phyloP scores from a whole-genome alignment of 2,113 vertebrate species.

The Toxostoma redivivum region DNA sequence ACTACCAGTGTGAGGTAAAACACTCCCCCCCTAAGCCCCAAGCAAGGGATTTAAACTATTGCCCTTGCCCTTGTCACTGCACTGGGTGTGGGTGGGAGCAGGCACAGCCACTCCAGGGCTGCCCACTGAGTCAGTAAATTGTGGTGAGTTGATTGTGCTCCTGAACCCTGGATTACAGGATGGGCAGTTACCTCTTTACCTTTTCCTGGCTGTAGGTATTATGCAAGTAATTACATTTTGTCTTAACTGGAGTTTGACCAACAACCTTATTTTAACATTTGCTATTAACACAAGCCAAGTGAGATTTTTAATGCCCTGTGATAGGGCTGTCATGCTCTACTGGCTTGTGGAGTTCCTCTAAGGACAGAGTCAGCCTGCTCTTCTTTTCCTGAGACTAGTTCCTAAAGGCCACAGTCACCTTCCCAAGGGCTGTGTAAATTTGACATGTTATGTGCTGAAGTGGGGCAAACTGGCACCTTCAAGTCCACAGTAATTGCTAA shows the following conservation, averaged over 20 bases:
- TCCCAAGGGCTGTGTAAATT: neutral
- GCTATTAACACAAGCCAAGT: neutral
- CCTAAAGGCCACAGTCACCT: neutral
- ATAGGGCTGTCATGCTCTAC: neutral
- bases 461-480: neutral
- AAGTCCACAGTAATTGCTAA: neutral
- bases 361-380: neutral
- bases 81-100: neutral
- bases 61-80: neutral
- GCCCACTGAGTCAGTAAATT: neutral
- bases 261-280: neutral
- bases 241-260: neutral
- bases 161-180: neutral
- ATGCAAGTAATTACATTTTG: neutral
- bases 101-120: neutral
- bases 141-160: neutral
- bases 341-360: neutral
- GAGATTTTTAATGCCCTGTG: neutral
- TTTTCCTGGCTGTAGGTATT: neutral
- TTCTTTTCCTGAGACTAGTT: neutral
- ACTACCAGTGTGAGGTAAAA: neutral
- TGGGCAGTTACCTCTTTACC: neutral
- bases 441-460: neutral
- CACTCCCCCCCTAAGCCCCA: neutral
- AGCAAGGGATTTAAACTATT: neutral